A percentile compares a stretch with the other conserved stretches of the same genome.
Conservation (phyloP, 1,140 invertebrate species). For the Leptinotarsa texana region DNA sequence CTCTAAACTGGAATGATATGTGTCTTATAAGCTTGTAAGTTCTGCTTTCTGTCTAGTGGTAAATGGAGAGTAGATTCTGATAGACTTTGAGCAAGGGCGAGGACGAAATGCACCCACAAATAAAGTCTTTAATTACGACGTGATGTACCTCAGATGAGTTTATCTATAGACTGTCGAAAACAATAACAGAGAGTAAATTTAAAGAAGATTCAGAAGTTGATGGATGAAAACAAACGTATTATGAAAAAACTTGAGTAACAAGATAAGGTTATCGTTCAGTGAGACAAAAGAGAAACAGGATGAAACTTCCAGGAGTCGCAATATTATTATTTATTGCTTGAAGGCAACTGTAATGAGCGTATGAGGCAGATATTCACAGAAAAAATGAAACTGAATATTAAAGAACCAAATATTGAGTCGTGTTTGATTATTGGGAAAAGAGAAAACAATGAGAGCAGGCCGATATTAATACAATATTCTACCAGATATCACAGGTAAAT, state of each 20-base stretch:
- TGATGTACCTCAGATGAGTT: too few relatives aligned
- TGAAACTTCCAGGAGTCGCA: neutral
- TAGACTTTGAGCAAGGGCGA: neutral
- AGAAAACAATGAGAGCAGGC: neutral
- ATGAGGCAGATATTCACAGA: neutral
- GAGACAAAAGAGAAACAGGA: neutral
- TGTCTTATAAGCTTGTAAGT: too few relatives aligned
- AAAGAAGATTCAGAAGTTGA: constrained; percentile 3
- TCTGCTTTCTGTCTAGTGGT: too few relatives aligned
- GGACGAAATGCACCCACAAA: too few relatives aligned
- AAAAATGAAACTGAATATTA: neutral
- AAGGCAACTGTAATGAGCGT: neutral
- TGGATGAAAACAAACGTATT: neutral
- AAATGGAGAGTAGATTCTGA: neutral
- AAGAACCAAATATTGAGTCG: neutral
- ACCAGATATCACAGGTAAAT: constrained; percentile 1
- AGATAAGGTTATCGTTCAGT: neutral
- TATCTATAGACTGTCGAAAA: neutral
- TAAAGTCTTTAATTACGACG: too few relatives aligned
- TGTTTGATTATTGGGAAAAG: neutral
- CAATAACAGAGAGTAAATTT: neutral
- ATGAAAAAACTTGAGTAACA: neutral
- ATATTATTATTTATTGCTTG: neutral
- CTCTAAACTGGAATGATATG: too few relatives aligned
- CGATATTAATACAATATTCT: constrained; percentile 2